A percentile compares a stretch with the other conserved stretches of the same genome.
These are phyloP conservation scores for Flexamia atlantica DNA, from an alignment of 2,888 invertebrate genomes.

Conservation along the genomic window DNA sequence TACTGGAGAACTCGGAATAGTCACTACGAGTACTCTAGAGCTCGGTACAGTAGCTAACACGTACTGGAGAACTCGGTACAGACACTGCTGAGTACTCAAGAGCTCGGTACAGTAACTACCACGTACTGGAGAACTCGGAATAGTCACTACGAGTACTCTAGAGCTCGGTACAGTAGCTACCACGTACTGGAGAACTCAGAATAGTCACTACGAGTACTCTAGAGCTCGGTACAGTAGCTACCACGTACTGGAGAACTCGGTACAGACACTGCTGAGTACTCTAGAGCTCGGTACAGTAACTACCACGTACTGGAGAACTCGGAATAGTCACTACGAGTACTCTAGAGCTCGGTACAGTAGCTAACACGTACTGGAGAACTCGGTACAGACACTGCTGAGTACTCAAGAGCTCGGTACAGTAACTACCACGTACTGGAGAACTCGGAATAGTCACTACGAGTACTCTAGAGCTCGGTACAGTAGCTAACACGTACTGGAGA, in stretches of 20 bases:
- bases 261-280: slow-evolving; percentile 1
- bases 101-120: too few relatives aligned
- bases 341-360: too few relatives aligned
- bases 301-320: slow-evolving; percentile 4
- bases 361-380: slow-evolving; percentile 13
- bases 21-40: neutral
- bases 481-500: too few relatives aligned
- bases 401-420: slow-evolving; percentile 13
- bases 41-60: too few relatives aligned
- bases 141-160: neutral
- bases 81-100: slow-evolving; percentile 23
- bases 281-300: too few relatives aligned
- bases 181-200: neutral
- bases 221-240: too few relatives aligned
- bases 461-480: too few relatives aligned
- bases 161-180: too few relatives aligned
- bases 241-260: slow-evolving; percentile 2
- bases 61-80: slow-evolving; percentile 7
- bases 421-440: too few relatives aligned
- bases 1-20: slow-evolving; percentile 3
- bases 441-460: neutral
- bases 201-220: neutral
- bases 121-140: neutral
- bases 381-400: slow-evolving; percentile 4
- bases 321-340: neutral